phyloP scores from a whole-genome alignment of 2,113 vertebrate genomes.

The Naja naja region DNA sequence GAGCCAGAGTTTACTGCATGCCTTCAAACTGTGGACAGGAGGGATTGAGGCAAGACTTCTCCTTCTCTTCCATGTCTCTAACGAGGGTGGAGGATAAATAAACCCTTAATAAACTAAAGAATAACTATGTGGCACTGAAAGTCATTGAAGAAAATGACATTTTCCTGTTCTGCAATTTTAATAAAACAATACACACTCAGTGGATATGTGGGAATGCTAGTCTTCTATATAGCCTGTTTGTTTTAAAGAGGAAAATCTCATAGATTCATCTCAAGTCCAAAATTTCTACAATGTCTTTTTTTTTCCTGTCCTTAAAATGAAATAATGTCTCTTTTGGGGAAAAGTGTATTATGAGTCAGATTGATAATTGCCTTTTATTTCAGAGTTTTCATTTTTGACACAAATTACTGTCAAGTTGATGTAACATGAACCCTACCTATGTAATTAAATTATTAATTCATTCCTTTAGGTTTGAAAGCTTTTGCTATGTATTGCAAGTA shows the following conservation, averaged over 20 bases:
- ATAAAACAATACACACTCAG: neutral
- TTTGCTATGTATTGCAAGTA: neutral
- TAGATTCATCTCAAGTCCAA: neutral
- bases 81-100: neutral
- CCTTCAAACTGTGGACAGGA: neutral
- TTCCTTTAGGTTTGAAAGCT: neutral
- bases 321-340: neutral
- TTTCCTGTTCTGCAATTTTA: neutral
- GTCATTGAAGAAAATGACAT: neutral
- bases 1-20: neutral
- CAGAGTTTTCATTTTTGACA: neutral
- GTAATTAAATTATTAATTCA: neutral
- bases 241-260: neutral
- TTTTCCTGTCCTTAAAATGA: neutral
- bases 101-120: neutral
- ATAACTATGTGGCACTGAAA: neutral
- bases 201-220: neutral
- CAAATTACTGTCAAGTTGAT: neutral
- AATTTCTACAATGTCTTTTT: neutral
- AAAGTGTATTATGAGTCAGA: neutral
- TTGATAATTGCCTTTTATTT: neutral
- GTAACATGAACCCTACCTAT: neutral
- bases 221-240: neutral
- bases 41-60: neutral
- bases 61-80: neutral